A percentile compares a stretch with the other conserved stretches of the same genome.
These are phyloP conservation scores for Solenopsis fugax DNA, from an alignment of 1,140 invertebrate genomes.

Conservation along the genomic window DNA sequence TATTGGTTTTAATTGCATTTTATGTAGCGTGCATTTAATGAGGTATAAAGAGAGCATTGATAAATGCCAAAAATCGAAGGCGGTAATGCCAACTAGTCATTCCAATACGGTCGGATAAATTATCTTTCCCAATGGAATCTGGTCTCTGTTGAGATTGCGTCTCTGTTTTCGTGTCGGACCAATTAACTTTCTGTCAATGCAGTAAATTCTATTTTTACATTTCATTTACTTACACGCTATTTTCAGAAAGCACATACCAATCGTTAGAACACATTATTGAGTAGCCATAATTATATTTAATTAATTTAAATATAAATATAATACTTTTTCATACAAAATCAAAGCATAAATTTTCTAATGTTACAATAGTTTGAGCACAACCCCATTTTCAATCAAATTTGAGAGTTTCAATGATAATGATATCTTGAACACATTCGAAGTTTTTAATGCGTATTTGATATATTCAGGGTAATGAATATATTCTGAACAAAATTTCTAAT, in stretches of 20 bases:
- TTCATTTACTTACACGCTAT: neutral
- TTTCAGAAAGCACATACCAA: neutral
- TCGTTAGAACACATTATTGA: neutral
- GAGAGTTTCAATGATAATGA: neutral
- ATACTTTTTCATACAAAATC: neutral
- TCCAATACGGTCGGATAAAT: neutral
- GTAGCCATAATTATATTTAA: neutral
- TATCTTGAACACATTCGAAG: neutral
- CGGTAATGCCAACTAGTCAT: neutral
- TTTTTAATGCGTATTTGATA: neutral
- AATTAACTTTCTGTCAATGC: constrained; percentile 7
- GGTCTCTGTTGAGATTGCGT: constrained; percentile 1
- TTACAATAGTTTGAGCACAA: neutral
- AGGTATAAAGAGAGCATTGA: neutral
- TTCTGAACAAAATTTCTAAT: neutral
- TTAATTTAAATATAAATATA: neutral
- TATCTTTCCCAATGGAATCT: neutral
- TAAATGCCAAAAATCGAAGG: constrained; percentile 7
- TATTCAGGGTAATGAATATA: neutral
- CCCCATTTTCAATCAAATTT: neutral
- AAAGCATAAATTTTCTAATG: neutral
- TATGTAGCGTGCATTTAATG: neutral
- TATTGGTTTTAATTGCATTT: constrained; percentile 13
- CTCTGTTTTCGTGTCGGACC: neutral
- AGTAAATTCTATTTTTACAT: neutral